phyloP scores from a whole-genome alignment of 2,113 vertebrate species.

The Eira barbara region DNA sequence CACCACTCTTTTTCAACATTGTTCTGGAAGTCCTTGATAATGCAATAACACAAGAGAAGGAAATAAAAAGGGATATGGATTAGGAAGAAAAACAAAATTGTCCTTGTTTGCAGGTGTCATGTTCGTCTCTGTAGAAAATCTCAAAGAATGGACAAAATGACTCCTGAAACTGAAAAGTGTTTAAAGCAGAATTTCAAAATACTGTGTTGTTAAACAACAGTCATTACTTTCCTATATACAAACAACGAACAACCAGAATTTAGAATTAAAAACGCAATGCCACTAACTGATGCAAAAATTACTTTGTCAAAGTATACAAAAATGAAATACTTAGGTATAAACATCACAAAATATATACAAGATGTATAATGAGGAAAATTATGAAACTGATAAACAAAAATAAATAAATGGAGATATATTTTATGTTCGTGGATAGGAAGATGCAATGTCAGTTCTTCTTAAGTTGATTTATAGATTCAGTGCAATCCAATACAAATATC shows the following conservation, averaged over 20 bases:
- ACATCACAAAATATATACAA: not conserved
- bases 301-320: not conserved
- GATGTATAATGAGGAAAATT: not conserved
- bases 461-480: not conserved
- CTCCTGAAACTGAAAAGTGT: not conserved
- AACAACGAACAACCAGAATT: not conserved
- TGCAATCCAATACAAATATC: not conserved
- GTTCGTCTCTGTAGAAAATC: not conserved
- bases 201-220: not conserved
- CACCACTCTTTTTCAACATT: not conserved
- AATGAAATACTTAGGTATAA: not conserved
- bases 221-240: not conserved
- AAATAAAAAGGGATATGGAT: not conserved
- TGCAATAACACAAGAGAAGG: not conserved
- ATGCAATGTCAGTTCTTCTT: not conserved
- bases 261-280: not conserved
- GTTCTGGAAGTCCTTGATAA: not conserved
- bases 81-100: not conserved
- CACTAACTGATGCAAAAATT: not conserved
- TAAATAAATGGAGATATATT: not conserved
- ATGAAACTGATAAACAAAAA: not conserved
- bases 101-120: not conserved
- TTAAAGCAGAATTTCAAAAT: not conserved
- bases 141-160: not conserved
- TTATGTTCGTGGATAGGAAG: not conserved